phyloP scores from a whole-genome alignment of 1,140 invertebrate genomes.

The Drosophila persimilis region DNA sequence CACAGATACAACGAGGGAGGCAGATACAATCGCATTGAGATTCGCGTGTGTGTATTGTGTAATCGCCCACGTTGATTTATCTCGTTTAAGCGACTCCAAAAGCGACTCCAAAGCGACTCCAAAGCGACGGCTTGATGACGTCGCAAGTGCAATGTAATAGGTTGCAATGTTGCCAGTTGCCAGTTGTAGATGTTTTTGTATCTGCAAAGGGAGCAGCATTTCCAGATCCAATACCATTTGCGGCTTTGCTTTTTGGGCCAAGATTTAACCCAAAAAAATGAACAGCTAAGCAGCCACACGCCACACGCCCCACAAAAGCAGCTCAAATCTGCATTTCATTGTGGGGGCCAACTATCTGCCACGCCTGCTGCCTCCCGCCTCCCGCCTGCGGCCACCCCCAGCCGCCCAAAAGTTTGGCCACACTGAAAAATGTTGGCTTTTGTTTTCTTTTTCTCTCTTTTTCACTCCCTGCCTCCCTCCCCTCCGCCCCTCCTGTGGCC shows the following conservation, averaged over 20 bases:
- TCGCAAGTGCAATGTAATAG: slow-evolving; percentile 74
- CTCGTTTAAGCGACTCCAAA: slow-evolving; percentile 78
- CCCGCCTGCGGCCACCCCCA: too few relatives aligned
- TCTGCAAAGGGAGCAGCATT: not conserved
- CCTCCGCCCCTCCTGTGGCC: too few relatives aligned
- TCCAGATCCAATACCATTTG: too few relatives aligned
- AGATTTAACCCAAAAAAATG: slow-evolving; percentile 15
- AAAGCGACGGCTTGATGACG: slow-evolving; percentile 54
- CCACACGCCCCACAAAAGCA: slow-evolving; percentile 10
- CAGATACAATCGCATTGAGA: slow-evolving; percentile 48
- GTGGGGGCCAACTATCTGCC: slow-evolving; percentile 41
- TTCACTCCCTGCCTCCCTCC: not conserved
- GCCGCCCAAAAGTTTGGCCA: slow-evolving; percentile 27
- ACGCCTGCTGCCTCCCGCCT: slow-evolving; percentile 6
- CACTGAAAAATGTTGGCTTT: slow-evolving; percentile 34
- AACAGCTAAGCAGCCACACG: slow-evolving; percentile 7
- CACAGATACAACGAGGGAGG: not conserved
- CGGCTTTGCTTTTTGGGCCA: slow-evolving; percentile 14
- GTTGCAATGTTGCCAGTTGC: slow-evolving; percentile 11
- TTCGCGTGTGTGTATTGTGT: slow-evolving; percentile 57
- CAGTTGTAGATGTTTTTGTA: slow-evolving; percentile 32
- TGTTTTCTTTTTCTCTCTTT: slow-evolving; percentile 17
- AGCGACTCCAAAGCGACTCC: slow-evolving; percentile 68
- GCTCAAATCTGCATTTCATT: slow-evolving; percentile 12
- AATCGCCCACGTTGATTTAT: slow-evolving; percentile 82